phyloP scores from a whole-genome alignment of 2,113 vertebrate species.

The Elgaria multicarinata region DNA sequence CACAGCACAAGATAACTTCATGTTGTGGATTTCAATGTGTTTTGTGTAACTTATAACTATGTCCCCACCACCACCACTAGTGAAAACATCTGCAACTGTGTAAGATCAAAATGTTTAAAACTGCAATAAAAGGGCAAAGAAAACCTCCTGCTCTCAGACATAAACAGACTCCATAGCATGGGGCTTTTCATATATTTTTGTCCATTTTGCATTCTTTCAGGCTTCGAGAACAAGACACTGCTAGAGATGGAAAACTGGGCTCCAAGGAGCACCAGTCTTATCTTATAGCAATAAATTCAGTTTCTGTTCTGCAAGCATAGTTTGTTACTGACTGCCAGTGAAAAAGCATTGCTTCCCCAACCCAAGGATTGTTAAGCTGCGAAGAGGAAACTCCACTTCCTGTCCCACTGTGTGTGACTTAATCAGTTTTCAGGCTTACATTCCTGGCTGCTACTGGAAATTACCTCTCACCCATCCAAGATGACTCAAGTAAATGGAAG shows the following conservation, averaged over 20 bases:
- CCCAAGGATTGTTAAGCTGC: background rate
- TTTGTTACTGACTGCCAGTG: background rate
- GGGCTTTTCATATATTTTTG: fast-evolving
- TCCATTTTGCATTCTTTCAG: conserved; percentile 29
- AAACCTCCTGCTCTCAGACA: background rate
- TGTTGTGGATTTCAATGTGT: background rate
- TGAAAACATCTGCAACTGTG: background rate
- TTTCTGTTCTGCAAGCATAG: background rate
- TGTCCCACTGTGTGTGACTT: background rate
- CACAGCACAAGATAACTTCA: background rate
- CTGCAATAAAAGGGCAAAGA: background rate
- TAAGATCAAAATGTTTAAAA: background rate
- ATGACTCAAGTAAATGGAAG: background rate
- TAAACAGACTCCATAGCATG: background rate
- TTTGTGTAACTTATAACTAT: conserved; percentile 8
- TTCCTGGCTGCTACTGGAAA: background rate
- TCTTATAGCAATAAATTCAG: background rate
- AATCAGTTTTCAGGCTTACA: background rate
- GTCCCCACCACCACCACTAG: background rate
- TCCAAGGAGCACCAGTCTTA: background rate
- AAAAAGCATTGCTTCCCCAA: background rate
- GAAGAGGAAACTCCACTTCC: background rate
- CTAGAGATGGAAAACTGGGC: background rate
- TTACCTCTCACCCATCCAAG: background rate
- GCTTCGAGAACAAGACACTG: background rate